Evolutionary conservation across 2,888 invertebrate genomes (phyloP).

Genomic region (Drosophila anomalata): DNA sequence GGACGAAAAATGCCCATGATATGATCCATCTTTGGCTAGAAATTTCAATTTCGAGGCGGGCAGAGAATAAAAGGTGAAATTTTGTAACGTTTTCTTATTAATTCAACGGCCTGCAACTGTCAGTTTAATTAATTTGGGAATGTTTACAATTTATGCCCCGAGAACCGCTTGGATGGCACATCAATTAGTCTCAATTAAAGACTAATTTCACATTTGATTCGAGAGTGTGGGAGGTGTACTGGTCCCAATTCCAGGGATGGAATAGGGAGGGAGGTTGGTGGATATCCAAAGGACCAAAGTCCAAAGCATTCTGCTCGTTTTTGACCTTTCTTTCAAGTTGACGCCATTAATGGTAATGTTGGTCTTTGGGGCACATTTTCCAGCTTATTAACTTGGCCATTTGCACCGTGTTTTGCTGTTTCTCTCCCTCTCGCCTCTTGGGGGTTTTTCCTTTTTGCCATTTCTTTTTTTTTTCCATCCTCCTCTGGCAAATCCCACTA

Average conservation of each 20-base stretch:
- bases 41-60: not conserved
- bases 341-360: conserved; percentile 57
- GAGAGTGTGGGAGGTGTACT: not conserved
- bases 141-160: conserved; percentile 36
- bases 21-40: not conserved
- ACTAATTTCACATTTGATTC: conserved; percentile 38
- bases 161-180: conserved; percentile 17
- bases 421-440: not conserved
- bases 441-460: not conserved
- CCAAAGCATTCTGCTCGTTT: conserved; percentile 21
- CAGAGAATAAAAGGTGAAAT: not conserved
- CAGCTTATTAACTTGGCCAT: conserved; percentile 65
- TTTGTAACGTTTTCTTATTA: conserved; percentile 17
- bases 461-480: not conserved
- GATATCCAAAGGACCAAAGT: not conserved
- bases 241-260: too few relatives aligned
- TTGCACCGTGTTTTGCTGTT: conserved; percentile 17
- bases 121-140: conserved; percentile 42
- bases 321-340: conserved; percentile 50
- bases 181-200: conserved; percentile 66
- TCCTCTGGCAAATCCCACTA: conserved; percentile 1
- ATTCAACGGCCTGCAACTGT: conserved; percentile 31
- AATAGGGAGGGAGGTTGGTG: not conserved
- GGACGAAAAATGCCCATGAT: too few relatives aligned
- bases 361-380: conserved; percentile 58